phyloP scores from a whole-genome alignment of 2,113 vertebrate species.

The Glaucomys volans region DNA sequence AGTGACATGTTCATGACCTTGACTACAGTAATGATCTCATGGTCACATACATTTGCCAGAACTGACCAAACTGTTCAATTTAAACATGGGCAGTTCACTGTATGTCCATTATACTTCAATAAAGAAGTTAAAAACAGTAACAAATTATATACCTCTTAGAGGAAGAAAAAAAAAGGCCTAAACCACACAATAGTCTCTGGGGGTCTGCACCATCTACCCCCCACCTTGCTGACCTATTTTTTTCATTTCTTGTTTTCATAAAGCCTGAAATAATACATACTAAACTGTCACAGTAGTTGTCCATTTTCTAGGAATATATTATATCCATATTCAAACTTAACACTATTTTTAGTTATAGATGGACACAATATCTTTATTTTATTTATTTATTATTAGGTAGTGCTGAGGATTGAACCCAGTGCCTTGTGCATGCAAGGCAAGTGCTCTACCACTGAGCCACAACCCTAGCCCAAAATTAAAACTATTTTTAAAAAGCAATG shows the following conservation, averaged over 20 bases:
- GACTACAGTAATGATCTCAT: neutral
- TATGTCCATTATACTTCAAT: neutral
- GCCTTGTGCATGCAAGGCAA: no score
- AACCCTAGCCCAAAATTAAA: no score
- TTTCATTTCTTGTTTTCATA: constrained; percentile 20
- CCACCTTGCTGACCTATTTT: neutral
- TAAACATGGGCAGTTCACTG: neutral
- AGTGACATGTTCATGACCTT: neutral
- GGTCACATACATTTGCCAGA: neutral
- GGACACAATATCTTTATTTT: no score
- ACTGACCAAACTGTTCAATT: neutral
- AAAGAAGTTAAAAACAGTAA: neutral
- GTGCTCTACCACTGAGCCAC: no score
- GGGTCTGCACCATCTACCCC: neutral
- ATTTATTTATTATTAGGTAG: no score
- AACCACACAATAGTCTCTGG: neutral
- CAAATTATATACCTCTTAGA: neutral
- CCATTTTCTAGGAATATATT: constrained; percentile 5
- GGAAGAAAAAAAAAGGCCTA: neutral
- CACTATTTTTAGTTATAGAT: neutral
- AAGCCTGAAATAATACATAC: neutral
- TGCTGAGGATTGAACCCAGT: no score
- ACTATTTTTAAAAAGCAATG: neutral
- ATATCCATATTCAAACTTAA: neutral
- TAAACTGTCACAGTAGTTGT: constrained; percentile 24